phyloP scores from a whole-genome alignment of 2,888 invertebrate species.

The Lasioglossum figueresi region DNA sequence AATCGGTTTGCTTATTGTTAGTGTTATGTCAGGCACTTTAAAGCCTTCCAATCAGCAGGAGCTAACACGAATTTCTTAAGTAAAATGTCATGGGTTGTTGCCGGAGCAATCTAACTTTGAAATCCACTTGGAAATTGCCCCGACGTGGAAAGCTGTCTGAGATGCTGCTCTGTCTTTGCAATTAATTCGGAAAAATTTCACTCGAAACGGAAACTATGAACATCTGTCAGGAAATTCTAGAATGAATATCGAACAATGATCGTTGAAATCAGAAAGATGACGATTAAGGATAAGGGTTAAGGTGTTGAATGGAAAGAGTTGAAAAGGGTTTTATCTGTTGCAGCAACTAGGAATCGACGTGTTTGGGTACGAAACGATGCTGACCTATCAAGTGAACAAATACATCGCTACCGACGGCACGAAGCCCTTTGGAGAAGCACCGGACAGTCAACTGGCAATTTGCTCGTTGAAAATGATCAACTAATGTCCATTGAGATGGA shows the following conservation, averaged over 20 bases:
- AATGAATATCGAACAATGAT: background rate
- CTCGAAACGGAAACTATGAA: background rate
- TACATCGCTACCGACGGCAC: conserved; percentile 90
- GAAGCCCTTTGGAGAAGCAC: conserved; percentile 90
- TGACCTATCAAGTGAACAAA: conserved; percentile 92
- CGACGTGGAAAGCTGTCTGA: no score
- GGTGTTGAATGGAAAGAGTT: no score
- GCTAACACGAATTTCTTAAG: background rate
- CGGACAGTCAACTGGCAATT: conserved; percentile 90
- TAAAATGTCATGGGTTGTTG: background rate
- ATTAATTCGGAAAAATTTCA: background rate
- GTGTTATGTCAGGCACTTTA: conserved; percentile 10
- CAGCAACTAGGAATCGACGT: conserved; percentile 93
- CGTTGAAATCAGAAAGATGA: no score
- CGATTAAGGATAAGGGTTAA: no score
- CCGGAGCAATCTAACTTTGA: background rate
- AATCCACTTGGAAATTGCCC: background rate
- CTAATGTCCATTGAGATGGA: conserved; percentile 29
- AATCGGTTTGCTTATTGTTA: conserved; percentile 26
- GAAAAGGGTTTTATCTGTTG: conserved; percentile 63
- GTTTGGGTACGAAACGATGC: conserved; percentile 90
- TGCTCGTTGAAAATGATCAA: conserved; percentile 90
- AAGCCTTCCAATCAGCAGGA: background rate
- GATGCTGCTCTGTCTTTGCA: background rate
- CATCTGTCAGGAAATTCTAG: background rate